Evolutionary conservation across 2,113 vertebrate genomes (phyloP).

Genomic region (Brienomyrus brachyistius): DNA sequence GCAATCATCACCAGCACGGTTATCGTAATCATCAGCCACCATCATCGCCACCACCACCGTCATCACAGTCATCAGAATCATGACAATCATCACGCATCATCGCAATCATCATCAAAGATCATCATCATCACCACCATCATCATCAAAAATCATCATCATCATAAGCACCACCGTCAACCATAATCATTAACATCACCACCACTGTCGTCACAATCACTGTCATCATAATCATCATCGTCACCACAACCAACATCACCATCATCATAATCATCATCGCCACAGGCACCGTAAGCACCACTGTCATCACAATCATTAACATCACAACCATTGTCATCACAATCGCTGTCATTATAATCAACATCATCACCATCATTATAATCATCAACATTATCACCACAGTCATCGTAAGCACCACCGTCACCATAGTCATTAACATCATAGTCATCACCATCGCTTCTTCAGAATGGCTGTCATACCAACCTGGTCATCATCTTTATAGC

Average conservation of each 20-base stretch:
- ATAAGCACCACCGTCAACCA: background rate
- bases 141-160: background rate
- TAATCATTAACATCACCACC: background rate
- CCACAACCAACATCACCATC: background rate
- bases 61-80: background rate
- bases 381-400: constrained; percentile 22
- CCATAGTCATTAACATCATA: background rate
- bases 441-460: background rate
- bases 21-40: background rate
- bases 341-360: background rate
- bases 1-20: background rate
- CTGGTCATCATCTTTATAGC: background rate
- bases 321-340: background rate
- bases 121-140: constrained; percentile 27
- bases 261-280: background rate
- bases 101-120: background rate
- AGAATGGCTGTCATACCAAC: background rate
- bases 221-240: constrained; percentile 29
- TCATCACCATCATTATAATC: background rate
- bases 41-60: constrained; percentile 20
- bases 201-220: background rate
- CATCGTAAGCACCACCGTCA: no score
- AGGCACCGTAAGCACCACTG: background rate
- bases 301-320: background rate
- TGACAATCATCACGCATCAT: background rate